Evolutionary conservation across 1,140 invertebrate species (phyloP).

Genomic region (Drosophila rhopaloa): DNA sequence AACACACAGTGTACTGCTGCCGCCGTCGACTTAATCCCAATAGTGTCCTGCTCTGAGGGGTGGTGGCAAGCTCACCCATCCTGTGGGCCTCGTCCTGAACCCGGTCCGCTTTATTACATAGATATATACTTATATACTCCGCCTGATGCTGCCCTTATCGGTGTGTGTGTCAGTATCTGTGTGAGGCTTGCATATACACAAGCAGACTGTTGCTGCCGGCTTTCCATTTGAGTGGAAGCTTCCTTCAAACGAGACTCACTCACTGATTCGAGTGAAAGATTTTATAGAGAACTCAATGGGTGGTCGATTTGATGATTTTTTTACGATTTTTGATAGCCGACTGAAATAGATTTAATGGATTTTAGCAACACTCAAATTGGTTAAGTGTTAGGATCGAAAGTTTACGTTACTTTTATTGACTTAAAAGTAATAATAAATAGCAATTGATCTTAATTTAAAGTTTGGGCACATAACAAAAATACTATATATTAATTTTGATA

Average conservation of each 20-base stretch:
- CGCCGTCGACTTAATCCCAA: constrained; percentile 74
- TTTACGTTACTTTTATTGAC: too few relatives aligned
- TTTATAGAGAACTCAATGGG: not conserved
- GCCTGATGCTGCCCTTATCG: constrained; percentile 10
- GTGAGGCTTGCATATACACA: constrained; percentile 18
- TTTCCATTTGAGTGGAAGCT: constrained; percentile 61
- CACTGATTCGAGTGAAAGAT: constrained; percentile 3
- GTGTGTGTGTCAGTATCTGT: constrained; percentile 20
- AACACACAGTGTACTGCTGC: constrained; percentile 9
- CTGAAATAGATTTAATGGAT: constrained; percentile 4
- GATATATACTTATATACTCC: constrained; percentile 68
- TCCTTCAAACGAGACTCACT: constrained; percentile 41
- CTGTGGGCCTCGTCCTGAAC: constrained; percentile 10
- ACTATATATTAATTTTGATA: too few relatives aligned
- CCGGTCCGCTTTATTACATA: constrained; percentile 61
- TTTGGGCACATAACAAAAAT: too few relatives aligned
- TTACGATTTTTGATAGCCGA: not conserved
- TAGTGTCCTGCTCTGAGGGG: constrained; percentile 70
- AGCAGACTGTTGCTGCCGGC: constrained; percentile 79
- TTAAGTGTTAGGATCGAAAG: too few relatives aligned
- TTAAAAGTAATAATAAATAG: too few relatives aligned
- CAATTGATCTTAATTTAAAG: too few relatives aligned
- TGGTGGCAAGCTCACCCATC: constrained; percentile 43
- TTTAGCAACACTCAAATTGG: not conserved
- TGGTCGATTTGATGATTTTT: constrained; percentile 8